Percentiles rank a stretch among this genome's conserved stretches.
Conservation (phyloP, 2,113 vertebrate species). For the Thomomys bottae region DNA sequence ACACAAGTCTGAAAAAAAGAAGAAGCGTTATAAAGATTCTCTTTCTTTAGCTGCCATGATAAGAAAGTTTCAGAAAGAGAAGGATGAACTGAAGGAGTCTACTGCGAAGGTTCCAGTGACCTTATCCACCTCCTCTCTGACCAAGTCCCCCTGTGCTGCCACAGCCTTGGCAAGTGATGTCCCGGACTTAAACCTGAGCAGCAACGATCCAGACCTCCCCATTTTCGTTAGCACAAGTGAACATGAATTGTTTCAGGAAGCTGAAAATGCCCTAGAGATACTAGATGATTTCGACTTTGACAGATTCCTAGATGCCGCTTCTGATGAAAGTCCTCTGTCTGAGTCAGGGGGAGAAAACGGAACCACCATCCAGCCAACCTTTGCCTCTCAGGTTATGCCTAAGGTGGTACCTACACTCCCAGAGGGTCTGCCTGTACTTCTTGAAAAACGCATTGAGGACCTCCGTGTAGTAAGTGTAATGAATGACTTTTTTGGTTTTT, state of each 20-base stretch:
- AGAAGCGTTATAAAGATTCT: slow-evolving; percentile 97
- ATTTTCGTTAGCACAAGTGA: slow-evolving; percentile 95
- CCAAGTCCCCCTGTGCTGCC: slow-evolving; percentile 78
- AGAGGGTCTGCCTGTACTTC: slow-evolving; percentile 90
- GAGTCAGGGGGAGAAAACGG: slow-evolving; percentile 93
- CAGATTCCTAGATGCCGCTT: slow-evolving; percentile 93
- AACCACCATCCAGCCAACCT: slow-evolving; percentile 82
- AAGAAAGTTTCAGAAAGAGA: slow-evolving; percentile 96
- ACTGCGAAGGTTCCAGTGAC: slow-evolving; percentile 77
- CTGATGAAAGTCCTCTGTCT: slow-evolving; percentile 90
- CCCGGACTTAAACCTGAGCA: slow-evolving; percentile 86
- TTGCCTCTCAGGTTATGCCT: slow-evolving; percentile 85
- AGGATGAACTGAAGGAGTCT: slow-evolving; percentile 92
- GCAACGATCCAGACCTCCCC: slow-evolving; percentile 92
- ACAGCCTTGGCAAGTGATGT: slow-evolving; percentile 80
- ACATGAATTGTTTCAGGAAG: slow-evolving; percentile 93
- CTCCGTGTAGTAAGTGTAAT: slow-evolving; percentile 91
- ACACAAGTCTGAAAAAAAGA: slow-evolving; percentile 97
- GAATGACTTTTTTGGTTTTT: slow-evolving; percentile 28
- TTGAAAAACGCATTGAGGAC: slow-evolving; percentile 96
- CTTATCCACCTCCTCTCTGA: slow-evolving; percentile 82
- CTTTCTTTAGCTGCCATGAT: slow-evolving; percentile 96
- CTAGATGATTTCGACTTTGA: slow-evolving; percentile 96
- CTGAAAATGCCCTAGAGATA: slow-evolving; percentile 92
- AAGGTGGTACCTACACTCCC: slow-evolving; percentile 91